phyloP scores from a whole-genome alignment of 1,140 invertebrate species.

The Chlorops oryzae region DNA sequence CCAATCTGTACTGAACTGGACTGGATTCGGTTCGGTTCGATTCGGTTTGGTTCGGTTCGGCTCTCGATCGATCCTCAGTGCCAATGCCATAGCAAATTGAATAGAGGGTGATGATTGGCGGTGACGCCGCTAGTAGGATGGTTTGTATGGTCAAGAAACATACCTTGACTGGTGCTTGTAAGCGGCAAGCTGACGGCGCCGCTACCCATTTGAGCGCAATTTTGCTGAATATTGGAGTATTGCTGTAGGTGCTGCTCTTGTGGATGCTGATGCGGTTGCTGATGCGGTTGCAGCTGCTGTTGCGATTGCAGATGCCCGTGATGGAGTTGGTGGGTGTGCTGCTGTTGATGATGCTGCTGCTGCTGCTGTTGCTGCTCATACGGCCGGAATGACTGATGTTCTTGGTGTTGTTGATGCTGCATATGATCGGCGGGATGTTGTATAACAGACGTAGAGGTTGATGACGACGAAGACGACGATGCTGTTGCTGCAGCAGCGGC shows the following conservation, averaged over 20 bases:
- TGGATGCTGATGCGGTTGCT: neutral
- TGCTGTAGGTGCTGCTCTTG: constrained; percentile 11
- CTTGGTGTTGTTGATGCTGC: constrained; percentile 18
- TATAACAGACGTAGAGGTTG: constrained; percentile 33
- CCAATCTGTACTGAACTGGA: no score
- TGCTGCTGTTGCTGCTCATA: constrained; percentile 37
- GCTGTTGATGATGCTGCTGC: constrained; percentile 7
- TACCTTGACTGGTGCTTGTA: constrained; percentile 43
- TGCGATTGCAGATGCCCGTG: constrained; percentile 5
- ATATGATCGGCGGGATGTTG: constrained; percentile 37
- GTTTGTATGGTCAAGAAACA: constrained; percentile 47
- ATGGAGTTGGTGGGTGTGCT: constrained; percentile 13
- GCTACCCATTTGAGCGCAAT: constrained; percentile 36
- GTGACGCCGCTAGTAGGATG: constrained; percentile 27
- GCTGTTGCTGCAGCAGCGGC: constrained; percentile 26
- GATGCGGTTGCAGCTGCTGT: constrained; percentile 20
- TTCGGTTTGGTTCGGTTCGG: neutral
- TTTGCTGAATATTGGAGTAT: constrained; percentile 39
- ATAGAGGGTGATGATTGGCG: constrained; percentile 43
- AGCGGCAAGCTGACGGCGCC: constrained; percentile 14
- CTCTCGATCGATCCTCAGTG: constrained; percentile 14
- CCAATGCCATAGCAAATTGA: constrained; percentile 45
- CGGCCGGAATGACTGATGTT: constrained; percentile 39
- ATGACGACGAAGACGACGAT: constrained; percentile 18
- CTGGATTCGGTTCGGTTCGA: neutral